A percentile compares a stretch with the other conserved stretches of the same genome.
phyloP scores from a whole-genome alignment of 2,797 vertebrate genomes.

The Chromis chromis region DNA sequence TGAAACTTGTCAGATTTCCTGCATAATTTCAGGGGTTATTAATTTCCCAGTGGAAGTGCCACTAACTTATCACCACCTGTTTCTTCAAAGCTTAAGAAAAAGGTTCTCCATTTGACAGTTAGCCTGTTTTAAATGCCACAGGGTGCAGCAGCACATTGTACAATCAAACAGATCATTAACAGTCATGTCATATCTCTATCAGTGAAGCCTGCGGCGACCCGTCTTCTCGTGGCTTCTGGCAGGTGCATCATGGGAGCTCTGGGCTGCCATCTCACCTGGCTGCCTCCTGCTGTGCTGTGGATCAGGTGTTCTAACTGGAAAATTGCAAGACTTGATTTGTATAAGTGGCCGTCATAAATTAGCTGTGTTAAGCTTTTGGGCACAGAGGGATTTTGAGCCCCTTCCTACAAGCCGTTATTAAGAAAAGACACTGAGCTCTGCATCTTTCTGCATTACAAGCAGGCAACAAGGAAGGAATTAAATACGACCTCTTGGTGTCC shows the following conservation, averaged over 20 bases:
- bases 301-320: conserved; percentile 63
- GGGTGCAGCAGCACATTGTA: conserved; percentile 14
- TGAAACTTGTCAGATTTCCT: background rate
- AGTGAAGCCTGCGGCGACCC: conserved; percentile 14
- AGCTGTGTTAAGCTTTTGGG: conserved; percentile 38
- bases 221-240: background rate
- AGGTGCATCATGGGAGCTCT: background rate
- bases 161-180: conserved; percentile 27
- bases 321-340: conserved; percentile 60
- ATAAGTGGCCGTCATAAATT: conserved; percentile 67
- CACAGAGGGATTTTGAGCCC: conserved; percentile 25
- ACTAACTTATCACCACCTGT: background rate
- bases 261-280: conserved; percentile 40
- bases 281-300: conserved; percentile 23
- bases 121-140: conserved; percentile 34
- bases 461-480: conserved; percentile 11
- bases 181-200: conserved; percentile 4
- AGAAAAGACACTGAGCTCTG: conserved; percentile 34
- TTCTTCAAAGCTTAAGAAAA: background rate
- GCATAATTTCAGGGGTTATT: background rate
- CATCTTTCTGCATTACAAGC: conserved; percentile 28
- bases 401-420: conserved; percentile 20
- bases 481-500: background rate
- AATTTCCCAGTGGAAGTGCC: background rate
- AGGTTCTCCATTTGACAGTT: conserved; percentile 7